phyloP scores from a whole-genome alignment of 2,113 vertebrate species.

The Sapajus apella region DNA sequence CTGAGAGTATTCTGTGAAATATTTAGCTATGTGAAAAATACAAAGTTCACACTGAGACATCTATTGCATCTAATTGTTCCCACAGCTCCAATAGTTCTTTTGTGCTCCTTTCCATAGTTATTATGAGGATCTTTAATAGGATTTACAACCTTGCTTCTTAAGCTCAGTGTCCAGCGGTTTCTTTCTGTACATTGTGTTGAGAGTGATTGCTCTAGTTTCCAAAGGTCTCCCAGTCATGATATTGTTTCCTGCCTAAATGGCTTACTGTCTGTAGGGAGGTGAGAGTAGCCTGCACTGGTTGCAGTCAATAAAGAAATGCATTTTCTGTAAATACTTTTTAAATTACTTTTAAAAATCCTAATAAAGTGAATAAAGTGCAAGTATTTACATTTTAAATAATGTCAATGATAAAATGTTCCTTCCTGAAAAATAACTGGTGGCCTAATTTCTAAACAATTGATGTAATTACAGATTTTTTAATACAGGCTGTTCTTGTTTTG shows the following conservation, averaged over 20 bases:
- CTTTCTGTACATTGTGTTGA: neutral
- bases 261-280: neutral
- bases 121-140: neutral
- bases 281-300: neutral
- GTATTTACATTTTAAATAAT: neutral
- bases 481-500: neutral
- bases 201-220: neutral
- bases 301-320: neutral
- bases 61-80: neutral
- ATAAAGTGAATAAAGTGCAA: neutral
- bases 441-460: neutral
- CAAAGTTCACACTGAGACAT: neutral
- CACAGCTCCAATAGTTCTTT: neutral
- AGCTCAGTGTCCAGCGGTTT: neutral
- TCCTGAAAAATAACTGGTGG: neutral
- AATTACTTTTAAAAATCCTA: neutral
- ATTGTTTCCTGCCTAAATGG: neutral
- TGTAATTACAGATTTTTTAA: neutral
- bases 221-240: neutral
- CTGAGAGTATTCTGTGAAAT: neutral
- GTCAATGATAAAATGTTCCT: neutral
- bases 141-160: neutral
- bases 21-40: neutral
- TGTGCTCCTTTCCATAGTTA: neutral
- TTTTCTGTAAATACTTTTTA: neutral